phyloP scores from a whole-genome alignment of 35 echinoderm and acorn worm genomes.

The Anneissia japonica region DNA sequence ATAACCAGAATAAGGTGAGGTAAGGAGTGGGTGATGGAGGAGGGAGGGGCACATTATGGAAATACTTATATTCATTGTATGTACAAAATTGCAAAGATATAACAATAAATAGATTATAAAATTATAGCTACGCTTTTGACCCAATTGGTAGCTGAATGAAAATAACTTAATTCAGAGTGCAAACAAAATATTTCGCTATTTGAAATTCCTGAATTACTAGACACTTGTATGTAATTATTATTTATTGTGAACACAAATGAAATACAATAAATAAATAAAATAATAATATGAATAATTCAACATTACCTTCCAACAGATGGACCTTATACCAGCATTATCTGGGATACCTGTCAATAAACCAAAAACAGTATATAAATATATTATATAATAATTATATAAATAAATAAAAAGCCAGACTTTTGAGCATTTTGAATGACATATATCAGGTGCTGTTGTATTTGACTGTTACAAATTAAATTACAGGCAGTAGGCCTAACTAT shows the following conservation, averaged over 20 bases:
- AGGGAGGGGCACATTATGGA: too few species aligned
- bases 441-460: too few species aligned
- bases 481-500: too few species aligned
- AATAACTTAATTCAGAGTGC: neutral
- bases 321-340: conserved; percentile 41
- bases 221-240: neutral
- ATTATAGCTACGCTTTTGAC: neutral
- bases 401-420: too few species aligned
- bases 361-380: neutral
- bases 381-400: too few species aligned
- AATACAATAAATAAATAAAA: neutral
- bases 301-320: conserved; percentile 61
- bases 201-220: neutral
- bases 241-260: neutral
- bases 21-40: too few species aligned
- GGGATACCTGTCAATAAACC: conserved; percentile 49
- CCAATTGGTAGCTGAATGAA: neutral
- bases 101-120: neutral
- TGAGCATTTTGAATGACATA: too few species aligned
- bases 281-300: neutral
- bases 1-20: too few species aligned
- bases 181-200: too few species aligned
- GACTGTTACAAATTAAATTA: too few species aligned
- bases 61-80: too few species aligned
- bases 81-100: neutral